These are phyloP conservation scores for Eulemur rubriventer DNA, from an alignment of 2,797 vertebrate species.

Conservation along the genomic window DNA sequence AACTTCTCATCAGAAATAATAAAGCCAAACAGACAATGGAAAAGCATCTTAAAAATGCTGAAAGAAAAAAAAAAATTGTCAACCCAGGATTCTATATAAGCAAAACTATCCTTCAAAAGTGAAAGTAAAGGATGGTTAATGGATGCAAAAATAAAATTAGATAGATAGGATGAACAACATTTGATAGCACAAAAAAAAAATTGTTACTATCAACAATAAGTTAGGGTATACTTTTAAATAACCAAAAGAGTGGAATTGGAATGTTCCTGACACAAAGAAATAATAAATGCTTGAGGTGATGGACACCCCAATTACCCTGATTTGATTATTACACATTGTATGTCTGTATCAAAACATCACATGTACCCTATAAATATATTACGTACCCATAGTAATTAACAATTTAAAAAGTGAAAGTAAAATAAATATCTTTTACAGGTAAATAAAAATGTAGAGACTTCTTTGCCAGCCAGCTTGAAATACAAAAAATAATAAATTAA, in stretches of 20 bases:
- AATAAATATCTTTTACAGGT: neutral
- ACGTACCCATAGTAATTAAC: neutral
- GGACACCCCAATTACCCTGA: neutral
- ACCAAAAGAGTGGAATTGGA: neutral
- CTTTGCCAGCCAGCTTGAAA: neutral
- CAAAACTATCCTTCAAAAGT: neutral
- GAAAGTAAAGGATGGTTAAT: neutral
- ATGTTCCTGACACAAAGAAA: neutral
- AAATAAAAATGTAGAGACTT: neutral
- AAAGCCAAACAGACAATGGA: neutral
- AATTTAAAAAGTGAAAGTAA: neutral
- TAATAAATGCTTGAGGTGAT: neutral
- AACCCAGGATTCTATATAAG: neutral
- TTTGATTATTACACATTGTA: neutral
- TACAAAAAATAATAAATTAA: neutral
- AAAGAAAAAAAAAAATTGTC: neutral
- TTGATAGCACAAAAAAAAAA: neutral
- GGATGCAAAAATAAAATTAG: neutral
- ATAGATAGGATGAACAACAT: neutral
- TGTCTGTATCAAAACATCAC: neutral
- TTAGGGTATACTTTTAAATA: neutral
- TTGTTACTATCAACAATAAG: neutral
- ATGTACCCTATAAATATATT: neutral
- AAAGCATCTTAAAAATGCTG: neutral
- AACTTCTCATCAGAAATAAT: neutral